Percentiles rank a stretch among this genome's conserved stretches.
Conservation (phyloP, 2,113 vertebrate species). For the Cryptomyrus ogoouensis region DNA sequence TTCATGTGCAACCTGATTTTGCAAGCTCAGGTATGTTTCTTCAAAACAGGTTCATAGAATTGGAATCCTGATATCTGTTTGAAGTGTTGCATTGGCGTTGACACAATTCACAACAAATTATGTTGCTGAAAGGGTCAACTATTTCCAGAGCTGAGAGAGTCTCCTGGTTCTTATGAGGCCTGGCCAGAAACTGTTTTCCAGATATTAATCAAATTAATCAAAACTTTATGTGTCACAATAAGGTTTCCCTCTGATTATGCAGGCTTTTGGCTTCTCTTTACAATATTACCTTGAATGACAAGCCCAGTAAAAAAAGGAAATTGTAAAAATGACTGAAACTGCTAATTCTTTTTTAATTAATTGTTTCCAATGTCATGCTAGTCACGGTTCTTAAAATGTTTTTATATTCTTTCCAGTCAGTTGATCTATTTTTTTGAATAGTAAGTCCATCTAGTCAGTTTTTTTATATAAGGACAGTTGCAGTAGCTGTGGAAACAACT, state of each 20-base stretch:
- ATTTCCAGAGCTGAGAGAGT: slow-evolving; percentile 8
- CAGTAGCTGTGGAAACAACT: background rate
- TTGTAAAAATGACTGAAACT: background rate
- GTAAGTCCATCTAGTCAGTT: background rate
- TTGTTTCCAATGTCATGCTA: background rate
- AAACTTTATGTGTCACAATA: background rate
- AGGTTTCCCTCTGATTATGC: background rate
- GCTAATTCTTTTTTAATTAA: background rate
- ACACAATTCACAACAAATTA: slow-evolving; percentile 19
- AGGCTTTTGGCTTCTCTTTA: background rate
- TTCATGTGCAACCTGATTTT: background rate
- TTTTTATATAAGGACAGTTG: background rate
- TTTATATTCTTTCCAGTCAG: background rate
- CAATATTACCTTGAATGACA: background rate
- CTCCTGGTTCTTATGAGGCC: slow-evolving; percentile 19
- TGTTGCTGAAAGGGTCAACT: background rate
- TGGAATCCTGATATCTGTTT: background rate
- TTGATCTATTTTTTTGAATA: background rate
- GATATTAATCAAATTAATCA: slow-evolving; percentile 9
- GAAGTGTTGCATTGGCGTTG: slow-evolving; percentile 8
- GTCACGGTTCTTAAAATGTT: background rate
- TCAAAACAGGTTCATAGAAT: background rate
- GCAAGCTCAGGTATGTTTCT: background rate
- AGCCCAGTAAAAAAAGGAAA: background rate
- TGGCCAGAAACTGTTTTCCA: slow-evolving; percentile 3